Evolutionary conservation across 2,888 invertebrate species (phyloP), one percentile per base, ranked within the genome.

Genomic region (Diarsia dahlii): DNA sequence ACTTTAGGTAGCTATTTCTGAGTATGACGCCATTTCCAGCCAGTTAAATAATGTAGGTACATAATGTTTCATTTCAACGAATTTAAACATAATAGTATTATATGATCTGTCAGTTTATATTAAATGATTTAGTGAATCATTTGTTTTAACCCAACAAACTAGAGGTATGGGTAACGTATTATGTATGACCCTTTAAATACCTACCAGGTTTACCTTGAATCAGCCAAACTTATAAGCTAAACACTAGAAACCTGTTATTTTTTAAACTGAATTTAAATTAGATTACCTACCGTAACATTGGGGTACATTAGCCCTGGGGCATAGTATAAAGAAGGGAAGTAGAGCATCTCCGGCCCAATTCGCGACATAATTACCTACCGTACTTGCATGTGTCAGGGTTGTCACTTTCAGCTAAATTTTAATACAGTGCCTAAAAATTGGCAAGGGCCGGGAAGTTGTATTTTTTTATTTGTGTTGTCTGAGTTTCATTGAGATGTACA

Each of bases 201-300:
- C 52, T 45, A 75, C 62, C 52, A 62, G 45, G 63, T 50, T 69
- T 12, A 69, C 56, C 70, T 77, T 78, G 77, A 63, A 34, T 8
- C 20, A 52, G 8, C n/a, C n/a, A 62, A 15, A 39, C 9, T 28
- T 60, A 13, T 58, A n/a, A 10, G 18, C 50, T 34, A 50, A n/a
- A 67, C 34, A 39, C n/a, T n/a, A 52, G 52, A 67, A 12, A 52
- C 50, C 39, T 23, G 39, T 74, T 62, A 13, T 50, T 73, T 60
- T 52, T 23, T 18, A 45, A 45, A 45, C 3, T 34, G 18, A 54
- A 3, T 20, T 54, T 46, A 28, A 46, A 15, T 46, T 12, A 12
- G 1, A 45, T 39, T 39, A 39, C 39, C 39, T 8, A 39, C 39
- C 3, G n/a, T n/a, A n/a, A n/a, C n/a, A n/a, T n/a, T n/a, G n/a